These are phyloP conservation scores for Acipenser ruthenus DNA, from an alignment of 2,797 vertebrate species.

Conservation along the genomic window DNA sequence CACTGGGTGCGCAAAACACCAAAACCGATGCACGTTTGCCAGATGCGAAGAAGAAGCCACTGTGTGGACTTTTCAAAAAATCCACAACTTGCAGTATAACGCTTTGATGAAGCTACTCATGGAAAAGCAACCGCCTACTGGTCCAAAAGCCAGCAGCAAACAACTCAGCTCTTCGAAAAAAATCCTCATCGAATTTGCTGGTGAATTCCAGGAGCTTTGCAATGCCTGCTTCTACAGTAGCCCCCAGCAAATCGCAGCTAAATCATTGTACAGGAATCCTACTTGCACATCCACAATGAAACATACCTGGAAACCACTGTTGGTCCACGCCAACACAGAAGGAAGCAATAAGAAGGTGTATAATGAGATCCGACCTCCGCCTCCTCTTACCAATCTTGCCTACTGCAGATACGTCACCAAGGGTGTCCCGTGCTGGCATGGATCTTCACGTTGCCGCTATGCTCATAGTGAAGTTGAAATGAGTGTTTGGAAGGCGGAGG, in stretches of 20 bases:
- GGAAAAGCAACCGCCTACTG: slow-evolving; percentile 1
- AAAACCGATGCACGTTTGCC: slow-evolving; percentile 69
- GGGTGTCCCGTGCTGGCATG: slow-evolving; percentile 54
- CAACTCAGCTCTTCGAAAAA: slow-evolving; percentile 24
- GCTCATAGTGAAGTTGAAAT: slow-evolving; percentile 79
- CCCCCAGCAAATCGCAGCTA: slow-evolving; percentile 47
- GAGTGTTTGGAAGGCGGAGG: slow-evolving; percentile 68
- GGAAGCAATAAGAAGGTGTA: slow-evolving; percentile 50
- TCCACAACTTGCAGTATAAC: slow-evolving; percentile 29
- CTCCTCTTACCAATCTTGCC: slow-evolving; percentile 22
- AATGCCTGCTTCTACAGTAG: slow-evolving; percentile 51
- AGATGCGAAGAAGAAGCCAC: slow-evolving; percentile 66
- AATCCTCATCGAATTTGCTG: slow-evolving; percentile 56
- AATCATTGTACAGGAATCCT: slow-evolving; percentile 25
- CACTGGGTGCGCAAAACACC: slow-evolving; percentile 60
- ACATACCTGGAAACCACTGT: slow-evolving; percentile 55
- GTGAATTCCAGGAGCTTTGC: slow-evolving; percentile 69
- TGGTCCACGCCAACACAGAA: slow-evolving; percentile 51
- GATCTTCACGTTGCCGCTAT: slow-evolving; percentile 40
- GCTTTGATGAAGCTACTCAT: slow-evolving; percentile 27
- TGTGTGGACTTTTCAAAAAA: slow-evolving; percentile 74
- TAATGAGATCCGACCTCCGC: slow-evolving; percentile 53
- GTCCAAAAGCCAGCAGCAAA: slow-evolving; percentile 2
- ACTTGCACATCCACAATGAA: slow-evolving; percentile 41
- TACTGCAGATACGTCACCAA: slow-evolving; percentile 55